These are phyloP conservation scores for Drosophila lacteicornis DNA, from an alignment of 1,140 invertebrate genomes.

Conservation along the genomic window DNA sequence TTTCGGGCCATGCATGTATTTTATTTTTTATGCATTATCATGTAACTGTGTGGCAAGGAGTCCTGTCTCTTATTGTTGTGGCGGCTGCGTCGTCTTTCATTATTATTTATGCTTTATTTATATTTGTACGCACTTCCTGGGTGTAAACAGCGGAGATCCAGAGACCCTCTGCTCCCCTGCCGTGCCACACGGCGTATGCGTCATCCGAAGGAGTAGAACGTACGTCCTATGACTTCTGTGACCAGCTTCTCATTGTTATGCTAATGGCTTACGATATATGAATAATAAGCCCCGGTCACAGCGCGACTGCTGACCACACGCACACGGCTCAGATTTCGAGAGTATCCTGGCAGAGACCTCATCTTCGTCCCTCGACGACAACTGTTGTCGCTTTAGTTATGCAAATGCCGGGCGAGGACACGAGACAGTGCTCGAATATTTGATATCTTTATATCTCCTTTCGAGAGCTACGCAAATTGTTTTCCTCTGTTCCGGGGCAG, in stretches of 20 bases:
- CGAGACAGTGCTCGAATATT: constrained; percentile 41
- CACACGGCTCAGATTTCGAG: constrained; percentile 18
- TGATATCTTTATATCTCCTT: constrained; percentile 44
- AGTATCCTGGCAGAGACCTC: constrained; percentile 9
- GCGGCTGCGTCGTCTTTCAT: constrained; percentile 70
- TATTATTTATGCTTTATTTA: constrained; percentile 84
- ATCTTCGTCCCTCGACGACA: constrained; percentile 27
- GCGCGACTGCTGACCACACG: constrained; percentile 31
- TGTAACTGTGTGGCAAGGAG: constrained; percentile 51
- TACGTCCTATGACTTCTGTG: constrained; percentile 62
- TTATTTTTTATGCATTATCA: constrained; percentile 83
- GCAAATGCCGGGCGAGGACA: constrained; percentile 46
- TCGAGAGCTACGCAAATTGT: constrained; percentile 42
- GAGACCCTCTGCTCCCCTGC: no score
- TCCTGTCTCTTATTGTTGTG: constrained; percentile 31
- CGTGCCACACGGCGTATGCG: constrained; percentile 69
- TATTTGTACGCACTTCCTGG: constrained; percentile 80
- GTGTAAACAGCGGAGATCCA: constrained; percentile 47
- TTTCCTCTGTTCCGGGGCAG: constrained; percentile 27
- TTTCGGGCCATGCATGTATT: constrained; percentile 70
- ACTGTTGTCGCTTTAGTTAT: constrained; percentile 59
- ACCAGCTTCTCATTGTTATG: constrained; percentile 74
- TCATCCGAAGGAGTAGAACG: constrained; percentile 47
- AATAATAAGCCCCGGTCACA: constrained; percentile 68
- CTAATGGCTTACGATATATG: constrained; percentile 82